These are phyloP conservation scores for Macrophya annulata DNA, from an alignment of 2,888 invertebrate species.

Conservation along the genomic window DNA sequence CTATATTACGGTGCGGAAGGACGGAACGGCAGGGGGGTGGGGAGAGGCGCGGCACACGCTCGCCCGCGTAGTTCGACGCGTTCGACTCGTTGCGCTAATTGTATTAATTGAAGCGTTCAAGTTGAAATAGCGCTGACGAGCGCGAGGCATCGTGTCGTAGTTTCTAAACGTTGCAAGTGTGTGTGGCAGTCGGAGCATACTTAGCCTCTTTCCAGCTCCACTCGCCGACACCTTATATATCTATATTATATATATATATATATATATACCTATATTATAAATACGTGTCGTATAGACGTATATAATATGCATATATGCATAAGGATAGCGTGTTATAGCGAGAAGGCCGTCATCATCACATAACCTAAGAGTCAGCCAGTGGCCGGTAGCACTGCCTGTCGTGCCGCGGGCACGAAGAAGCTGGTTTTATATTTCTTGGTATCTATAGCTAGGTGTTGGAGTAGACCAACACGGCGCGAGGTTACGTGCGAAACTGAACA, in stretches of 20 bases:
- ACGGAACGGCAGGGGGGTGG: background rate
- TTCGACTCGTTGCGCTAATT: conserved; percentile 54
- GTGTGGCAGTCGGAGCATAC: background rate
- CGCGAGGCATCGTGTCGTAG: background rate
- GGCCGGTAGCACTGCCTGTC: conserved; percentile 13
- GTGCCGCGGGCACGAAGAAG: conserved; percentile 21
- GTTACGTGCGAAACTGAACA: conserved; percentile 30
- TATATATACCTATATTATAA: background rate
- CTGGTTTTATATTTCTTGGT: background rate
- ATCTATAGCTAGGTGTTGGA: conserved; percentile 1
- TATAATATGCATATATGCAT: background rate
- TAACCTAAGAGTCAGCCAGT: conserved; percentile 11
- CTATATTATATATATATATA: no score
- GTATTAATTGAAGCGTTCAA: conserved; percentile 53
- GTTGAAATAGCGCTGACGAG: conserved; percentile 40
- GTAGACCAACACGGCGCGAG: background rate
- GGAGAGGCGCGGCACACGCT: conserved; percentile 11
- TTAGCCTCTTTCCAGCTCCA: background rate
- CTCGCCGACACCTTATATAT: background rate
- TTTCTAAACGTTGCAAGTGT: background rate
- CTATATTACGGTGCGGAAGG: background rate
- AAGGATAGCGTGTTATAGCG: background rate
- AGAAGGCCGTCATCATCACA: conserved; percentile 18
- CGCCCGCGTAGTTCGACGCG: conserved; percentile 31
- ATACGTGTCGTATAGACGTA: background rate